Conservation (phyloP, 2,888 invertebrate genomes). For the Liopterus haemorrhoidalis region DNA sequence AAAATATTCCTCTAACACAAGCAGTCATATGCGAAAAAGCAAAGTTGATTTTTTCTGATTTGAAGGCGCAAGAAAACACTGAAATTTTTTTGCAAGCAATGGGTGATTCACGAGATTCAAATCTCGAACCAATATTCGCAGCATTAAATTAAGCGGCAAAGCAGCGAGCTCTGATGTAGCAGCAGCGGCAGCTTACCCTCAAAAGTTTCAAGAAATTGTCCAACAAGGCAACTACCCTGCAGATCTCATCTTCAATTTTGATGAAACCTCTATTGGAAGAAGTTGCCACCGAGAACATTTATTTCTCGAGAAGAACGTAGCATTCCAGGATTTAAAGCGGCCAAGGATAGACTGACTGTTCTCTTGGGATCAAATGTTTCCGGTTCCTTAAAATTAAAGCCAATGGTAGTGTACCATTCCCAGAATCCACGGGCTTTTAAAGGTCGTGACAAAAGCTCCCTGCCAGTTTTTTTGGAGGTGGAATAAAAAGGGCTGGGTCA, state of each 20-base stretch:
- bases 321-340: conserved; percentile 17
- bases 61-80: conserved; percentile 15
- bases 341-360: too few relatives aligned
- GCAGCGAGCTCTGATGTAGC: conserved; percentile 3
- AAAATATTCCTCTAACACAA: too few relatives aligned
- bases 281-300: too few relatives aligned
- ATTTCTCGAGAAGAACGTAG: conserved; percentile 7
- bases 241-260: conserved; percentile 16
- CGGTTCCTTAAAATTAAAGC: conserved; percentile 15
- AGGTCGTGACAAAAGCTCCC: conserved; percentile 13
- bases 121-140: conserved; percentile 14
- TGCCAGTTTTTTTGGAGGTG: conserved; percentile 17
- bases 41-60: conserved; percentile 13
- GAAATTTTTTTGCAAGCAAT: too few relatives aligned
- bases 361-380: conserved; percentile 19
- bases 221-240: conserved; percentile 22
- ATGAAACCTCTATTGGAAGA: too few relatives aligned
- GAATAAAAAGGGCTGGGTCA: conserved; percentile 2
- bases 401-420: conserved; percentile 16
- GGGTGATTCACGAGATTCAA: conserved; percentile 16
- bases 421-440: conserved; percentile 17
- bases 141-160: conserved; percentile 11
- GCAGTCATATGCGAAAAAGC: conserved; percentile 13
- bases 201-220: conserved; percentile 20
- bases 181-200: conserved; percentile 12